Evolutionary conservation across 2,797 vertebrate genomes (phyloP).

Genomic region (Podarcis siculus): DNA sequence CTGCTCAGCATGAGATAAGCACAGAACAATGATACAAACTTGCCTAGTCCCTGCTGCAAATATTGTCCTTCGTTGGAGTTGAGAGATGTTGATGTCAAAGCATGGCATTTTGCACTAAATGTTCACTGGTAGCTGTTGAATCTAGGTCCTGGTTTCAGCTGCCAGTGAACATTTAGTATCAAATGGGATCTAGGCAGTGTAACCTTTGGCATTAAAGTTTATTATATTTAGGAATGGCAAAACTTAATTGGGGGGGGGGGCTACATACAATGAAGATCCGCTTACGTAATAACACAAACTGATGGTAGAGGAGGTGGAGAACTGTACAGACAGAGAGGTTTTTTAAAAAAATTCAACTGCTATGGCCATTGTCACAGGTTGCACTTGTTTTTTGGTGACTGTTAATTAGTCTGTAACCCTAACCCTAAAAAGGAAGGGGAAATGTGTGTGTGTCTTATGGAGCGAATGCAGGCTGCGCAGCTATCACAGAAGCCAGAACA

Average conservation of each 20-base stretch:
- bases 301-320: too few species aligned
- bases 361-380: too few species aligned
- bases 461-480: too few species aligned
- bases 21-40: constrained; percentile 1
- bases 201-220: background rate
- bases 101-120: background rate
- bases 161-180: too few species aligned
- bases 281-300: too few species aligned
- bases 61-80: background rate
- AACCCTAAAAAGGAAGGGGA: too few species aligned
- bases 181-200: background rate
- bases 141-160: background rate
- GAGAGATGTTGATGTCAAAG: background rate
- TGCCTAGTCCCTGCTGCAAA: background rate
- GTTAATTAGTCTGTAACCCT: too few species aligned
- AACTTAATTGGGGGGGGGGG: background rate
- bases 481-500: too few species aligned
- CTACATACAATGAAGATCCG: background rate
- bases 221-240: background rate
- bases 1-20: background rate
- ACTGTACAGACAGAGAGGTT: too few species aligned
- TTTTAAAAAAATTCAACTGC: too few species aligned
- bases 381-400: too few species aligned
- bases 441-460: too few species aligned
- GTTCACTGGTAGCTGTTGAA: background rate